A percentile compares a stretch with the other conserved stretches of the same genome.
Conservation (phyloP, 2,797 vertebrate species). For the Sebastes oblongus region DNA sequence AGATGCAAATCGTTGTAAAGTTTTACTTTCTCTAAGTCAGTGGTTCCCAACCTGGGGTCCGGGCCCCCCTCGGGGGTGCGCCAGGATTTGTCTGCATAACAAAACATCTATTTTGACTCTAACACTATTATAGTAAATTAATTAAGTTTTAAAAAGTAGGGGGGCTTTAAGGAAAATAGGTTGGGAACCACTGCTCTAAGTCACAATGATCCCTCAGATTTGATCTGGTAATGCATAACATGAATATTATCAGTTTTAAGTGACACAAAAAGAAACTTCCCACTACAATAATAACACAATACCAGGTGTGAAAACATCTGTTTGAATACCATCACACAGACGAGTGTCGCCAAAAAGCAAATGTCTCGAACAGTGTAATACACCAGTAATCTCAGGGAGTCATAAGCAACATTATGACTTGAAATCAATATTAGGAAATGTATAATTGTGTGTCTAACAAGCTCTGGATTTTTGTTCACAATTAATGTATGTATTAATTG, state of each 20-base stretch:
- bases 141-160: no score
- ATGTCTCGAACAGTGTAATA: neutral
- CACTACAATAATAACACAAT: neutral
- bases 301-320: neutral
- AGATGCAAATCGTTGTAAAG: neutral
- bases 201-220: neutral
- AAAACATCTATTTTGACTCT: no score
- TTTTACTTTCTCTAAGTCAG: neutral
- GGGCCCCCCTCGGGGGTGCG: no score
- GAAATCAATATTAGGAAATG: neutral
- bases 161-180: no score
- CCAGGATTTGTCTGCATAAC: no score
- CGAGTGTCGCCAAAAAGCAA: neutral
- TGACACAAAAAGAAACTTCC: neutral
- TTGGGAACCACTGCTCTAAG: neutral
- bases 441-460: neutral
- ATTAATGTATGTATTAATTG: neutral
- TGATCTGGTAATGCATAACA: neutral
- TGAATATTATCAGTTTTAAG: neutral
- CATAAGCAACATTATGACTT: neutral
- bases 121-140: no score
- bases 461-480: neutral
- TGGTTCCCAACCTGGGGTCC: no score
- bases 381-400: constrained; percentile 3
- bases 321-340: neutral